Percentiles rank a stretch among this genome's conserved stretches.
These are phyloP conservation scores for Theodoxus fluviatilis DNA, from an alignment of 2,888 invertebrate genomes.

Conservation along the genomic window DNA sequence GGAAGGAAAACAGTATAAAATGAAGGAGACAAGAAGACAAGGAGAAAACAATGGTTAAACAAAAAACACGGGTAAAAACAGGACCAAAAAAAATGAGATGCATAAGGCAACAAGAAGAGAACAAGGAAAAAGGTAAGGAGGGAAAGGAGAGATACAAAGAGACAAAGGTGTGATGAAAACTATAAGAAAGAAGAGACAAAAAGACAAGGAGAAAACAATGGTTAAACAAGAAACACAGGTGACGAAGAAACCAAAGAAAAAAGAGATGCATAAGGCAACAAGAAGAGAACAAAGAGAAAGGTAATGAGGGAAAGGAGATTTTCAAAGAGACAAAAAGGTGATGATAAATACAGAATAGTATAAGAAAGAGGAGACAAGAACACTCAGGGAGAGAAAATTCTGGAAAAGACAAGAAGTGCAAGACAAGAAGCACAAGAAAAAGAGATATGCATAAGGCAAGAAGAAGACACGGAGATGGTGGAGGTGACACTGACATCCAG, in stretches of 20 bases:
- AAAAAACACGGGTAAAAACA: no score
- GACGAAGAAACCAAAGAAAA: no score
- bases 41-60: no score
- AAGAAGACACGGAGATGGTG: neutral
- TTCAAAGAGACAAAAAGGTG: neutral
- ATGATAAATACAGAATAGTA: no score
- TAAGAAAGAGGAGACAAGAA: no score
- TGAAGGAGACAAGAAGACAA: no score
- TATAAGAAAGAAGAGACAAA: neutral
- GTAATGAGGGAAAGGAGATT: neutral
- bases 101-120: constrained; percentile 9
- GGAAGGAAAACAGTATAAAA: no score
- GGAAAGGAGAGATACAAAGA: neutral
- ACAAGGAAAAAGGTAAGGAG: neutral
- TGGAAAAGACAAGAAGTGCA: neutral
- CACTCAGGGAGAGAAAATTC: no score
- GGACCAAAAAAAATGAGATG: no score
- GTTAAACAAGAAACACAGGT: no score
- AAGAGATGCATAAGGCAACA: neutral
- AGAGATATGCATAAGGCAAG: neutral
- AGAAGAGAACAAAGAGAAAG: neutral
- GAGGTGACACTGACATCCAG: constrained; percentile 48
- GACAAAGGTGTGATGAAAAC: neutral
- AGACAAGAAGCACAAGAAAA: neutral
- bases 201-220: neutral